phyloP scores from a whole-genome alignment of 2,113 vertebrate species.

The Caretta caretta region DNA sequence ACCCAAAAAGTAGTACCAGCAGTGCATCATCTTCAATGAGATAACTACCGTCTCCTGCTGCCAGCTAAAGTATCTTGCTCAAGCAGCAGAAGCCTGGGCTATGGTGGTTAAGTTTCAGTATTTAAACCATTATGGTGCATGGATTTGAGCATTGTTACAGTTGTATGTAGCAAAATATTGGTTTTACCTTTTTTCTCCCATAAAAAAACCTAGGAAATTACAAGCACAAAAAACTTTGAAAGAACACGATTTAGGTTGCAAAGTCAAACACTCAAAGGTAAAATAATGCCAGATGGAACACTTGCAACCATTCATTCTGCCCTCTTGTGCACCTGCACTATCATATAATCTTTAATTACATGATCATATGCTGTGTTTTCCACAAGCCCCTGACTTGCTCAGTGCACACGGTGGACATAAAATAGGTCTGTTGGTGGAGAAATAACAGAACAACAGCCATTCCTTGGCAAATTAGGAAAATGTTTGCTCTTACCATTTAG shows the following conservation, averaged over 20 bases:
- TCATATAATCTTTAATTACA: background rate
- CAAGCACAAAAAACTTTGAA: background rate
- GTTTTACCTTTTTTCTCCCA: background rate
- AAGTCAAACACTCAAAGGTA: background rate
- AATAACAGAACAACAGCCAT: rapidly evolving
- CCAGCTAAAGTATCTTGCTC: background rate
- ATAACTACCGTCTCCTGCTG: background rate
- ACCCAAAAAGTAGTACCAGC: background rate
- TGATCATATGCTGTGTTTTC: background rate
- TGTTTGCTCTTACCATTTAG: background rate
- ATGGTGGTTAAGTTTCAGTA: background rate
- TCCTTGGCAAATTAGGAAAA: background rate
- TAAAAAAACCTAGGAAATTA: background rate
- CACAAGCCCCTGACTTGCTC: background rate
- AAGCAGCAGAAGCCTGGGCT: background rate
- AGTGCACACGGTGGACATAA: background rate
- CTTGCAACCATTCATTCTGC: background rate
- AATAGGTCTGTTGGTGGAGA: background rate
- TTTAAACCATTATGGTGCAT: background rate
- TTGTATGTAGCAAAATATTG: background rate
- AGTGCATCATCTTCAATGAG: background rate
- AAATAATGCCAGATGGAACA: background rate
- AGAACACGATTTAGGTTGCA: background rate
- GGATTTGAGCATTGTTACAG: background rate
- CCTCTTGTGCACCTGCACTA: background rate